Conservation (phyloP, 2,888 invertebrate genomes). For the Drosophila subquinaria region DNA sequence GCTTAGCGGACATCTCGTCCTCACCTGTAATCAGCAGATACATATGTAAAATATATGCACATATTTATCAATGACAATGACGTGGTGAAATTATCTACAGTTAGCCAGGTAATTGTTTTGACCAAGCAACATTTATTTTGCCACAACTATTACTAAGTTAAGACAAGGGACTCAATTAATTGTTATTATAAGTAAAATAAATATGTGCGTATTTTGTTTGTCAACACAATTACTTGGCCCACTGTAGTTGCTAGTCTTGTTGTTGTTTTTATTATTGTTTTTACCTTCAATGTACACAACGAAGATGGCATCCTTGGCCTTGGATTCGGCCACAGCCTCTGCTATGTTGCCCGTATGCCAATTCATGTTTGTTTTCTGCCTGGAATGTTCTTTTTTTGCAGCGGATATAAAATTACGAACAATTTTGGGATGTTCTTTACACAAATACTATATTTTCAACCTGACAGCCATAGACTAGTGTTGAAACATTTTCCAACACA, state of each 20-base stretch:
- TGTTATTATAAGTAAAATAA: neutral
- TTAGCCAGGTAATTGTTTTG: neutral
- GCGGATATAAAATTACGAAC: conserved; percentile 33
- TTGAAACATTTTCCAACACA: conserved; percentile 19
- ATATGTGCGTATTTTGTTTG: neutral
- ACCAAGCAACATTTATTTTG: neutral
- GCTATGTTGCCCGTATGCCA: conserved; percentile 94
- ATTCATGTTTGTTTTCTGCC: conserved; percentile 87
- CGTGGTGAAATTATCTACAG: conserved; percentile 51
- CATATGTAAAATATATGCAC: neutral
- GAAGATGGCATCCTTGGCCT: conserved; percentile 92
- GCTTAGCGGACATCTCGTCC: conserved; percentile 90
- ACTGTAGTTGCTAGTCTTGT: neutral
- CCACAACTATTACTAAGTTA: neutral
- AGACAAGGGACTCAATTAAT: no score
- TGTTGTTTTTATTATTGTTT: neutral
- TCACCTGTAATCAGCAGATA: conserved; percentile 87
- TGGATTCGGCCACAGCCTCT: conserved; percentile 92
- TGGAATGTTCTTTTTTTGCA: conserved; percentile 44
- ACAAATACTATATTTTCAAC: conserved; percentile 33
- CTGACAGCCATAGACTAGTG: conserved; percentile 51
- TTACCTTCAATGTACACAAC: conserved; percentile 88
- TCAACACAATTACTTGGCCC: neutral
- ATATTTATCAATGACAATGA: conserved; percentile 27
- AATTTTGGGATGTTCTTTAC: conserved; percentile 45